Percentiles rank a stretch among this genome's conserved stretches.
These are phyloP conservation scores for Artibeus lituratus DNA, from an alignment of 2,797 vertebrate genomes.

Conservation along the genomic window DNA sequence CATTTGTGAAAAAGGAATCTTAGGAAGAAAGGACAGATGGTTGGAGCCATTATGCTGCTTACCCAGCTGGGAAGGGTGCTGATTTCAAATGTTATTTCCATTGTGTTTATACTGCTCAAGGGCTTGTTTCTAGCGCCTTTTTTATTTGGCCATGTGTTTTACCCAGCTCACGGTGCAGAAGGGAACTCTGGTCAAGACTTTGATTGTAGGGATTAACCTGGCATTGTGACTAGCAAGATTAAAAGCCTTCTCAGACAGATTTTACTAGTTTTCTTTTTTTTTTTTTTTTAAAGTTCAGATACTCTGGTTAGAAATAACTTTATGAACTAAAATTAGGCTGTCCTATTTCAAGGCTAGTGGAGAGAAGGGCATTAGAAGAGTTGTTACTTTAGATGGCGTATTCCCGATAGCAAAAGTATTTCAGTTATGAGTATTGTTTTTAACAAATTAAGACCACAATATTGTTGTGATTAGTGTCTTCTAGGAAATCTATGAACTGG, in stretches of 20 bases:
- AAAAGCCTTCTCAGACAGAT: conserved; percentile 46
- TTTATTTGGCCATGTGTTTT: conserved; percentile 75
- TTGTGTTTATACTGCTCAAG: conserved; percentile 67
- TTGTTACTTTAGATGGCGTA: conserved; percentile 34
- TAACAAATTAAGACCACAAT: conserved; percentile 15
- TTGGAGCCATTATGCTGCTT: conserved; percentile 45
- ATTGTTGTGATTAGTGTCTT: conserved; percentile 33
- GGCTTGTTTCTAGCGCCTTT: conserved; percentile 66
- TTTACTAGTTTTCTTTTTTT: neutral
- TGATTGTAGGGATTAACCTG: conserved; percentile 57
- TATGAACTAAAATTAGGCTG: conserved; percentile 38
- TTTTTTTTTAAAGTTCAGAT: neutral
- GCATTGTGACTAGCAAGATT: conserved; percentile 31
- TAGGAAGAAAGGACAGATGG: conserved; percentile 58
- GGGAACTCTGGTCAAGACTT: conserved; percentile 57
- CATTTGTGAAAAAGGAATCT: conserved; percentile 49
- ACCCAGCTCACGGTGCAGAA: conserved; percentile 31
- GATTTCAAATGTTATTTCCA: conserved; percentile 68
- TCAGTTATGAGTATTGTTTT: conserved; percentile 42
- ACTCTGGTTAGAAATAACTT: conserved; percentile 42
- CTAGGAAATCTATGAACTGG: conserved; percentile 26
- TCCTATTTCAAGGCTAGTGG: neutral
- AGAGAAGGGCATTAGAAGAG: conserved; percentile 25
- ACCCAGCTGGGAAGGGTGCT: conserved; percentile 60
- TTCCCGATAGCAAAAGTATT: conserved; percentile 30